phyloP scores from a whole-genome alignment of 2,113 vertebrate species.

The Tachycineta bicolor region DNA sequence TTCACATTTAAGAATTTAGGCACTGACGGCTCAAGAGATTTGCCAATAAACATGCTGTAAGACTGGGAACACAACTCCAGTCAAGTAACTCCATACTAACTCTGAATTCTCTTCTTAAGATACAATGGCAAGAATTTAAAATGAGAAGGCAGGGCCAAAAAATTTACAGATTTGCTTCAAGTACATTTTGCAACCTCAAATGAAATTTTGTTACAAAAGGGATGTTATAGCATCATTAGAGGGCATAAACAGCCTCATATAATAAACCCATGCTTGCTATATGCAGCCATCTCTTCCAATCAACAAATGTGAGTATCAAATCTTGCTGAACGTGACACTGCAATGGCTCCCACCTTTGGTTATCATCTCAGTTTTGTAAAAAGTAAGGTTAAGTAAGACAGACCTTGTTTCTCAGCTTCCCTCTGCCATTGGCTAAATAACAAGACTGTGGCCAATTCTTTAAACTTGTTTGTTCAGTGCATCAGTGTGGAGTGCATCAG shows the following conservation, averaged over 20 bases:
- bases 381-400: not conserved
- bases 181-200: not conserved
- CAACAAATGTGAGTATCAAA: not conserved
- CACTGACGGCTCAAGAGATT: not conserved
- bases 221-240: not conserved
- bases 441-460: not conserved
- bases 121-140: not conserved
- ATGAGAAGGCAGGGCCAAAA: not conserved
- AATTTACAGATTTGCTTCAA: not conserved
- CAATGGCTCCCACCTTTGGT: not conserved
- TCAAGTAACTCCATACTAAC: conserved; percentile 12
- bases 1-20: conserved; percentile 42
- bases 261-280: not conserved
- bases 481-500: not conserved
- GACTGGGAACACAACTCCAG: conserved; percentile 13
- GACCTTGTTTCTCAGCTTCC: not conserved
- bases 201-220: not conserved
- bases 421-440: not conserved
- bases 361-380: not conserved
- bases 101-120: not conserved
- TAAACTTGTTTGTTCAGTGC: not conserved
- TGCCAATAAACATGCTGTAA: not conserved
- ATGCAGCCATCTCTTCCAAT: not conserved
- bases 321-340: not conserved
- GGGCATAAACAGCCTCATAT: not conserved